These are phyloP conservation scores for Keiferia lycopersicella DNA, from an alignment of 2,888 invertebrate species.

Conservation along the genomic window DNA sequence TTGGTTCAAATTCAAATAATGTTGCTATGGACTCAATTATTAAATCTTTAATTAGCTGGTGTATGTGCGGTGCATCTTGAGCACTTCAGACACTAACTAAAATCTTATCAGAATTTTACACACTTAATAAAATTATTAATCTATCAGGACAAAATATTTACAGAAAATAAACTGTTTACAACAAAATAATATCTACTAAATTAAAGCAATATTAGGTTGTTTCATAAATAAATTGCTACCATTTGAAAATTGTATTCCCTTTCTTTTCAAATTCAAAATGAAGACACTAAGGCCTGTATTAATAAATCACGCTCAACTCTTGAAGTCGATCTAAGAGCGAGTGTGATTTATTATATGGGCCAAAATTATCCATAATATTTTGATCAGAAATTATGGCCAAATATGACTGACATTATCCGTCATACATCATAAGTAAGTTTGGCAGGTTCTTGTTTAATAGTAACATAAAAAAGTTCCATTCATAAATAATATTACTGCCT, in stretches of 20 bases:
- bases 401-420: neutral
- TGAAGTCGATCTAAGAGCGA: no score
- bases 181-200: constrained; percentile 10
- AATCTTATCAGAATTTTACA: neutral
- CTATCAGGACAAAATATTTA: neutral
- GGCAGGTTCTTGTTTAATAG: neutral
- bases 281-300: no score
- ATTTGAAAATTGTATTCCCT: neutral
- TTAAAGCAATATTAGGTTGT: constrained; percentile 3
- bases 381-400: constrained; percentile 10
- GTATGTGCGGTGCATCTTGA: neutral
- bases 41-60: neutral
- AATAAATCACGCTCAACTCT: no score
- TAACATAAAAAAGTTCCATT: neutral
- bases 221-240: neutral
- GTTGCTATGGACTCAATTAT: neutral
- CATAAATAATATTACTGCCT: constrained; percentile 18
- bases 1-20: constrained; percentile 13
- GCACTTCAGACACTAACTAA: neutral
- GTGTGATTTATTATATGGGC: no score
- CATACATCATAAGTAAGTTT: neutral
- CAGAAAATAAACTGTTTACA: neutral
- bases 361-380: neutral
- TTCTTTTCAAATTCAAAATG: no score
- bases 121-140: neutral